Percentiles rank a stretch among this genome's conserved stretches.
Conservation (phyloP, 2,797 vertebrate species). For the Cercopithecus hamlyni region DNA sequence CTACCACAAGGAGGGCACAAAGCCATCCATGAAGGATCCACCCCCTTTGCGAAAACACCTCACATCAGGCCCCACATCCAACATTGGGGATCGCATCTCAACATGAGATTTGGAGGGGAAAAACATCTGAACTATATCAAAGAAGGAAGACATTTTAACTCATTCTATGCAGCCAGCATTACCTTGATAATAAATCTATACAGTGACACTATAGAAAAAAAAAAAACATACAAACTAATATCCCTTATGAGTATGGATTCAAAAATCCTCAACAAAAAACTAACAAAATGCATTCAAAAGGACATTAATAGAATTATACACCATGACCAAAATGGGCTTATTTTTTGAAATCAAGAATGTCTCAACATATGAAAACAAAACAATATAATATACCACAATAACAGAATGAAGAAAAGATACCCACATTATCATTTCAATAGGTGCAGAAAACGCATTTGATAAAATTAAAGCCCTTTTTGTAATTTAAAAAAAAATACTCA, state of each 20-base stretch:
- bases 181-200: not conserved
- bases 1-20: too few relatives aligned
- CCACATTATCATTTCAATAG: not conserved
- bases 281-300: not conserved
- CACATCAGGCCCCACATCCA: too few relatives aligned
- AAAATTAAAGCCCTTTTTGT: not conserved
- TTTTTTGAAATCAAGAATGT: not conserved
- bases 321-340: not conserved
- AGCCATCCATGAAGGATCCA: too few relatives aligned
- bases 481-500: not conserved
- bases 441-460: not conserved
- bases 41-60: too few relatives aligned
- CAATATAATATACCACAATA: not conserved
- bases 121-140: too few relatives aligned
- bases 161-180: not conserved
- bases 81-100: too few relatives aligned
- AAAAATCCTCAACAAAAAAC: not conserved
- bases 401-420: not conserved
- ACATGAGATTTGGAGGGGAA: too few relatives aligned
- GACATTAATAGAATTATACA: not conserved
- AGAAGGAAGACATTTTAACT: not conserved
- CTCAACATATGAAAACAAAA: not conserved
- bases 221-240: not conserved
- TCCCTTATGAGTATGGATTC: not conserved
- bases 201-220: not conserved